Conservation (phyloP, 2,888 invertebrate species). For the Dryadula phaetusa region DNA sequence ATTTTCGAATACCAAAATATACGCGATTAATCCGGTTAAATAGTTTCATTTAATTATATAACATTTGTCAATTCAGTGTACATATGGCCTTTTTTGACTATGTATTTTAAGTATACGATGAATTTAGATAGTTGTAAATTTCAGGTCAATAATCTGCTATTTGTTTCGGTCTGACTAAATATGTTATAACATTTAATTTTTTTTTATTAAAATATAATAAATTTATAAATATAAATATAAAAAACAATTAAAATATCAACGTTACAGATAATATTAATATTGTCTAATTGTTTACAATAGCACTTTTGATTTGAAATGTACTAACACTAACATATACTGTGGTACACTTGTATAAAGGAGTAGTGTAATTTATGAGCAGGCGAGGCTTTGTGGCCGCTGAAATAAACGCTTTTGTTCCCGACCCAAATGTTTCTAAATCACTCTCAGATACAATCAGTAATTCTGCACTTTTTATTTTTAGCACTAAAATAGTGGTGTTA, state of each 20-base stretch:
- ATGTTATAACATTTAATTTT: no score
- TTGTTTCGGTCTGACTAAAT: no score
- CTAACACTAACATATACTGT: slow-evolving; percentile 34
- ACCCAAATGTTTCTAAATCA: slow-evolving; percentile 67
- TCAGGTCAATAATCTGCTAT: no score
- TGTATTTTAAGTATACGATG: no score
- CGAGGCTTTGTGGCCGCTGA: slow-evolving; percentile 59
- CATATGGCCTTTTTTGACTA: no score
- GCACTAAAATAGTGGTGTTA: slow-evolving; percentile 22
- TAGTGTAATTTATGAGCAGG: slow-evolving; percentile 60
- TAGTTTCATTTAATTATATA: no score
- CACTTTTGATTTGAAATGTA: slow-evolving; percentile 36
- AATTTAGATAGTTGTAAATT: no score
- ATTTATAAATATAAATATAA: no score
- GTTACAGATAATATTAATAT: neutral
- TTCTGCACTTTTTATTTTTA: slow-evolving; percentile 52
- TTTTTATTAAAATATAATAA: no score
- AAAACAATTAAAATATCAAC: neutral
- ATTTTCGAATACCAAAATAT: no score
- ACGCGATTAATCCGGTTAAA: no score
- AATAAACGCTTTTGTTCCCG: slow-evolving; percentile 61
- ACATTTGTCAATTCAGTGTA: no score
- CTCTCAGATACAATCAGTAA: slow-evolving; percentile 62
- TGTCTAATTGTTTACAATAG: slow-evolving; percentile 3
- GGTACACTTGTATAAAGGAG: slow-evolving; percentile 40